Evolutionary conservation across 1,140 invertebrate species (phyloP).

Genomic region (Dinoponera quadriceps): DNA sequence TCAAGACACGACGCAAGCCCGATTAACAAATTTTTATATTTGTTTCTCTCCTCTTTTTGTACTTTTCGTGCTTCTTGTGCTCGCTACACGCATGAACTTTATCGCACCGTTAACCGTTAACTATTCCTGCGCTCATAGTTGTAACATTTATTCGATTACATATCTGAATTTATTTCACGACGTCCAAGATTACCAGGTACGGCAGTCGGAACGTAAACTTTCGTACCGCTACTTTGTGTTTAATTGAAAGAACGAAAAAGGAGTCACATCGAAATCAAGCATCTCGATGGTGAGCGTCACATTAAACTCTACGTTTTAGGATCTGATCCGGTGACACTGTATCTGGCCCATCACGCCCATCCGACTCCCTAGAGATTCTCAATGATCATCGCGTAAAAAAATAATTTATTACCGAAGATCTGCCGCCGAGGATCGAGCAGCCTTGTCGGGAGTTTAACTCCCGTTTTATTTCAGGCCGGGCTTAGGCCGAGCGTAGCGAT

Average conservation of each 20-base stretch:
- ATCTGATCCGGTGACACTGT: slow-evolving; percentile 18
- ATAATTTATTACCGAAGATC: slow-evolving; percentile 31
- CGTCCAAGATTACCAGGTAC: too few species aligned
- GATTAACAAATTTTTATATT: neutral
- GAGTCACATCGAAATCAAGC: neutral
- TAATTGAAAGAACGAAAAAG: neutral
- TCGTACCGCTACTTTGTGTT: neutral
- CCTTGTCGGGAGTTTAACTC: slow-evolving; percentile 53
- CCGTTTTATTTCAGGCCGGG: slow-evolving; percentile 59
- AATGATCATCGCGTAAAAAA: slow-evolving; percentile 32
- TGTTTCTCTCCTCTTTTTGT: neutral
- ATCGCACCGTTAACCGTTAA: too few species aligned
- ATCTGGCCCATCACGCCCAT: neutral
- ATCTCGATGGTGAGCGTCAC: neutral
- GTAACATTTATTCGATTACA: neutral
- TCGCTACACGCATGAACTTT: neutral
- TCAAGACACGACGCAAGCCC: neutral
- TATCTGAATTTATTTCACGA: neutral
- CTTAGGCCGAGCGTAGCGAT: slow-evolving; percentile 55
- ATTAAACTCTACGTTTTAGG: slow-evolving; percentile 32
- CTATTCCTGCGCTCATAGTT: neutral
- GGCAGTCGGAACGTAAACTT: too few species aligned
- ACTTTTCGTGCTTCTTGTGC: neutral
- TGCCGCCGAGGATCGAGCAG: neutral
- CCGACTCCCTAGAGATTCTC: slow-evolving; percentile 6